phyloP scores from a whole-genome alignment of 1,140 invertebrate genomes.

The Bombus ignitus region DNA sequence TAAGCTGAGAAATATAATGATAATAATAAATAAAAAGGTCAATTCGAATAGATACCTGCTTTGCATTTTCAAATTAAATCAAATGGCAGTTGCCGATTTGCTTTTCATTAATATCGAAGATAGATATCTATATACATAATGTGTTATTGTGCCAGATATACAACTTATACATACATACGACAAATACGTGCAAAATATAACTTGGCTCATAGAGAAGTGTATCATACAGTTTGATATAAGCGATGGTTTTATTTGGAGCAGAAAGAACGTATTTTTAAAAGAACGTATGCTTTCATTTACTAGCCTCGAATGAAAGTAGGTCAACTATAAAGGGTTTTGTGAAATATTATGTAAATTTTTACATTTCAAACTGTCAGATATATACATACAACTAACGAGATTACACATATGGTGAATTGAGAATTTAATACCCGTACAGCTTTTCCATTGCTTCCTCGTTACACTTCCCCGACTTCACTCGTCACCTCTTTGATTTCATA shows the following conservation, averaged over 20 bases:
- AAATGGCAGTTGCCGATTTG: background rate
- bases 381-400: background rate
- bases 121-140: background rate
- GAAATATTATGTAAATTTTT: background rate
- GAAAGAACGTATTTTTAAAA: background rate
- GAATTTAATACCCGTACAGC: slow-evolving; percentile 12
- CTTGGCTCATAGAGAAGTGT: background rate
- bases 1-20: no score
- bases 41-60: background rate
- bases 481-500: slow-evolving; percentile 25
- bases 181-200: no score
- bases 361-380: background rate
- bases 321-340: background rate
- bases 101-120: background rate
- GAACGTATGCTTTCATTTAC: background rate
- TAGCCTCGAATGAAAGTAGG: background rate
- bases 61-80: background rate
- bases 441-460: slow-evolving; percentile 12
- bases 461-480: slow-evolving; percentile 29
- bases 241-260: background rate
- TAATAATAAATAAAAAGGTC: no score
- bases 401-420: background rate
- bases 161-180: no score
- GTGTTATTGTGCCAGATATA: background rate
- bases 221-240: background rate